Evolutionary conservation across 2,113 vertebrate species (phyloP).

Genomic region (Crypturellus undulatus): DNA sequence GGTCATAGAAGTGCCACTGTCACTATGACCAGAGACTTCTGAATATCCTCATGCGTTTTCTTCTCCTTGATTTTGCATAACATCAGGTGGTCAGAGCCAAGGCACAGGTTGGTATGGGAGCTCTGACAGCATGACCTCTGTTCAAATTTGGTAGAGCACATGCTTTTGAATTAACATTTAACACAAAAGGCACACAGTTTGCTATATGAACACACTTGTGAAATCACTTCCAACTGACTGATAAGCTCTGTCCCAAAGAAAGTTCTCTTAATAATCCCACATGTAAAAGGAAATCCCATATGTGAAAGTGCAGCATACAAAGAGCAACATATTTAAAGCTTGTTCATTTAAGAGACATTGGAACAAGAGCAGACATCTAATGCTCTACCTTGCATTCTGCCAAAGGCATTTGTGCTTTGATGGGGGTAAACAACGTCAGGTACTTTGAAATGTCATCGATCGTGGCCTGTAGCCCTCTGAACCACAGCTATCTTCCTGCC

Average conservation of each 20-base stretch:
- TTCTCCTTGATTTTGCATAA: background rate
- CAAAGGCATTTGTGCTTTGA: constrained; percentile 9
- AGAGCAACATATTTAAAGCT: constrained; percentile 14
- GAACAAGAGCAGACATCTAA: background rate
- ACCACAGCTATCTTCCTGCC: background rate
- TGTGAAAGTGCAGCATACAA: background rate
- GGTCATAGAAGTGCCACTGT: background rate
- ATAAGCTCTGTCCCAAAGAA: constrained; percentile 26
- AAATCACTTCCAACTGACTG: constrained; percentile 53
- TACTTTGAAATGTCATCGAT: constrained; percentile 20
- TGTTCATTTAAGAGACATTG: background rate
- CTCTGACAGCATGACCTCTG: background rate
- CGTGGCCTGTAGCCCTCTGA: background rate
- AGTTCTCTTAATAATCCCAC: constrained; percentile 32
- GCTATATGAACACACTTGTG: constrained; percentile 12
- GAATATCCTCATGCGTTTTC: background rate
- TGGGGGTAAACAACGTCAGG: constrained; percentile 1
- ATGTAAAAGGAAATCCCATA: background rate
- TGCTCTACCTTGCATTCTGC: background rate
- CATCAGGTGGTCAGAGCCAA: constrained; percentile 6
- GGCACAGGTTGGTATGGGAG: background rate
- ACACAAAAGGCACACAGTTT: background rate
- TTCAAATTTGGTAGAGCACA: constrained; percentile 7
- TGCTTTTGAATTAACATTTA: constrained; percentile 55
- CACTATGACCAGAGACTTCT: background rate